Evolutionary conservation across 2,888 invertebrate genomes (phyloP).

Genomic region (Oligia strigilis): DNA sequence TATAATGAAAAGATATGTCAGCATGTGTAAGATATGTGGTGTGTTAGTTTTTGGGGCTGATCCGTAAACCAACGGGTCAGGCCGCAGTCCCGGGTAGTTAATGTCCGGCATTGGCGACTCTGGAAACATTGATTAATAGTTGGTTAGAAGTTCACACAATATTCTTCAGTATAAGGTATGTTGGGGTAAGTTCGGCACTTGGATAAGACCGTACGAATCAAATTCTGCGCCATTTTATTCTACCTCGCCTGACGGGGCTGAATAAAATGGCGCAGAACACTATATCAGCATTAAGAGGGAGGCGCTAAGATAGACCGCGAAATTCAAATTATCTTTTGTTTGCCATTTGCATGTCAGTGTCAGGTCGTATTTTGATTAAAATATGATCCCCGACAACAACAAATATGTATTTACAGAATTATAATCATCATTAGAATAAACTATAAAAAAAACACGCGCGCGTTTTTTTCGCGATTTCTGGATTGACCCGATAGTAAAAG

Average conservation of each 20-base stretch:
- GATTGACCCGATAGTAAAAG: too few species aligned
- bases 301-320: background rate
- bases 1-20: constrained; percentile 51
- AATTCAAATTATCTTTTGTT: background rate
- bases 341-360: background rate
- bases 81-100: constrained; percentile 92
- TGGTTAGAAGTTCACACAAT: background rate
- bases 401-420: too few species aligned
- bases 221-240: background rate
- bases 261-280: background rate
- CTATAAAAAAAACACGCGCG: too few species aligned
- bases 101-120: constrained; percentile 93
- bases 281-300: background rate
- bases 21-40: constrained; percentile 62
- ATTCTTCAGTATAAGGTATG: background rate
- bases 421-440: too few species aligned
- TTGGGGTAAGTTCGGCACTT: background rate
- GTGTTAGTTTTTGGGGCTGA: constrained; percentile 43
- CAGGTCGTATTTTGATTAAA: background rate
- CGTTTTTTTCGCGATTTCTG: too few species aligned
- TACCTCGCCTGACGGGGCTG: background rate
- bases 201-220: background rate
- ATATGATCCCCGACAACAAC: too few species aligned
- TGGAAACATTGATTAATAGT: constrained; percentile 76
- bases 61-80: constrained; percentile 85